Evolutionary conservation across 2,888 invertebrate species (phyloP), one percentile per base, ranked within the genome.

Genomic region (Pandemis corylana): DNA sequence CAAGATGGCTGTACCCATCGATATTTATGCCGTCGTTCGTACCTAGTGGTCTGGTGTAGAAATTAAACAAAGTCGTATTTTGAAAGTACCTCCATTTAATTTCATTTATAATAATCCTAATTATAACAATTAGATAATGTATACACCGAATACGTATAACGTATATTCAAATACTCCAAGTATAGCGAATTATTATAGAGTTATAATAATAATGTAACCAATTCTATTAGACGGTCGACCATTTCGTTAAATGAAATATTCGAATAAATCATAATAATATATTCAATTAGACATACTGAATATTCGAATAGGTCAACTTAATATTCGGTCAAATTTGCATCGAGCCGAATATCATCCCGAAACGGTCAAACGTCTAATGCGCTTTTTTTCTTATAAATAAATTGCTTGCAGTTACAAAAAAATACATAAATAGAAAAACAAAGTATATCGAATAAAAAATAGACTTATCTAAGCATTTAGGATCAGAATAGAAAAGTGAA

Each of bases 351-450:
- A 56, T 20, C 7, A 53, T 15, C 28, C 59, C 94, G 87, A 89
- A 83, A 88, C 86, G 91, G 90, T 89, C 93, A 93, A 94, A 91
- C 86, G 81, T 90, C 92, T 93, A 93, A 93, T 92, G 6, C n/a
- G 46, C 82, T 82, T 68, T n/a, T 77, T 71, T 79, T 80, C 79
- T 76, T 69, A 75, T 77, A 78, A 80, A 78, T 79, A 59, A 73
- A 77, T 77, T 78, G 80, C 69, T 77, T 78, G 75, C 76, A 77
- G 77, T 80, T 77, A 70, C 76, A 71, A 76, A 66, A 68, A 75
- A 53, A 61, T 72, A 72, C 49, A 75, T 51, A 71, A 77, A 69
- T 76, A 73, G 36, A 78, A 72, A 74, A 75, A 76, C n/a, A 75
- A 71, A 28, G 61, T 67, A 12, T 12, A 44, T 56, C 15, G n/a